Base-by-base conservation (phyloP, 1,140 invertebrate genomes). In the Euglossa dilemma region DNA sequence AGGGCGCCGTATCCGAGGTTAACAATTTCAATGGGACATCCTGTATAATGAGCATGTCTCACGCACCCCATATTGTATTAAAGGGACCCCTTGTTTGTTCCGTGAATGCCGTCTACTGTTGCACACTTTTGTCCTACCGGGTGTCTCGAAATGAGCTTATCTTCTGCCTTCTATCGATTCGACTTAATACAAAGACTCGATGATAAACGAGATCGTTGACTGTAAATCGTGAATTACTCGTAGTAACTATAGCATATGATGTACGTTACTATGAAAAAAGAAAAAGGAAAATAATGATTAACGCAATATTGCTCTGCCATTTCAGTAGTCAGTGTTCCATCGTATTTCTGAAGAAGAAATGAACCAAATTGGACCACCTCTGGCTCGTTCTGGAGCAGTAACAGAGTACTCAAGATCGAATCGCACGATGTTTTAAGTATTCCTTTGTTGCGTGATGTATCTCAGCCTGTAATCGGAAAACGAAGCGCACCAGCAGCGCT, bases 81-180 rank as follows among this genome's bases (percentile, higher is more conserved):
- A 92, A 92, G 86, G 71, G 80, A 54, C 85, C 87, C 89, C 88
- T 91, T 91, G 91, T 92, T 84, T 85, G 89, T 82, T 79, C 80
- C 83, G 77, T 92, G 89, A 91, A 91, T 91, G 83, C 83, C 75
- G 72, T 88, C 84, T 83, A 90, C 85, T 87, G 83, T 90, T 78
- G 85, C 80, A 74, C 64, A 86, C 80, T 86, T 89, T 88, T 89
- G 87, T 86, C 74, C 66, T 76, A 86, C 47, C 80, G 81, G 77
- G 78, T 89, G 87, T 79, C 61, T 78, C 81, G 56, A 61, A 80
- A 66, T n/a, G 18, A 61, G 45, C 72, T 43, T 45, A 25, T 43
- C 59, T 45, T 45, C 72, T 18, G 20, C 57, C 11, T 28, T n/a
- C 18, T n/a, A 11, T 45, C 47, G 25, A 28, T 36, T 4, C 9